Evolutionary conservation across 1,140 invertebrate genomes (phyloP), one percentile per base, ranked within the genome.

Genomic region (Neodiprion virginianus): DNA sequence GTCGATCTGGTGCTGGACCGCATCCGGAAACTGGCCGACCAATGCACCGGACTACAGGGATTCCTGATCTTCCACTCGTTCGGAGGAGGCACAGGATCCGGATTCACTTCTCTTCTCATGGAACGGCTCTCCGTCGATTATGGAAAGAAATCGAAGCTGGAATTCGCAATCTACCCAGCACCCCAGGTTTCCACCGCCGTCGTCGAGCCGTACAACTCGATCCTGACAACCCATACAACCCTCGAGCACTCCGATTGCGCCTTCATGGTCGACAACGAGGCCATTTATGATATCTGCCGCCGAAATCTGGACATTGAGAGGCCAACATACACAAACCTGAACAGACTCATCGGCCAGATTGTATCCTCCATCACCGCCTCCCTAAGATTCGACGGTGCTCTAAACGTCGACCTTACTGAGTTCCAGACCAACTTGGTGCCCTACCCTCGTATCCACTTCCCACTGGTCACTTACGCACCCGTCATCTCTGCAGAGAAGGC

Each of bases 41-140:
- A 96, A 87, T 97, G 96, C 87, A 94, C 94, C 67, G 95, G 96
- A 47, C 89, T 94, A 5, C 95, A 97, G 86, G 96, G 96, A 17
- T 97, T 97, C 87, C 89, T 97, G 12, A 94, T 97, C 78, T 97
- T 97, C 87, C 96, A 96, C 86, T 95, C 94, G 0, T 97, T 97
- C 86, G 96, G 96, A 67, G 96, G 96, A 73, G 96, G 96, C 66
- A 97, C 96, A 76, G 95, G 96, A 10, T 96, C 95, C 23, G 96
- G 96, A 4, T 97, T 97, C 87, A 95, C 95, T 7, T 96, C 95
- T 0, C 88, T 97, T 66, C 89, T 97, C 53, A 97, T 97, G 96
- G 95, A 97, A 88, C 89, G 95, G 74, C 90, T 97, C n/a, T 95
- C 94, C 28, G 94, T 96, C 1, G 95, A 97, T 79, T 97, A 96